Evolutionary conservation across 2,797 vertebrate species (phyloP).

Genomic region (Antrozous pallidus): DNA sequence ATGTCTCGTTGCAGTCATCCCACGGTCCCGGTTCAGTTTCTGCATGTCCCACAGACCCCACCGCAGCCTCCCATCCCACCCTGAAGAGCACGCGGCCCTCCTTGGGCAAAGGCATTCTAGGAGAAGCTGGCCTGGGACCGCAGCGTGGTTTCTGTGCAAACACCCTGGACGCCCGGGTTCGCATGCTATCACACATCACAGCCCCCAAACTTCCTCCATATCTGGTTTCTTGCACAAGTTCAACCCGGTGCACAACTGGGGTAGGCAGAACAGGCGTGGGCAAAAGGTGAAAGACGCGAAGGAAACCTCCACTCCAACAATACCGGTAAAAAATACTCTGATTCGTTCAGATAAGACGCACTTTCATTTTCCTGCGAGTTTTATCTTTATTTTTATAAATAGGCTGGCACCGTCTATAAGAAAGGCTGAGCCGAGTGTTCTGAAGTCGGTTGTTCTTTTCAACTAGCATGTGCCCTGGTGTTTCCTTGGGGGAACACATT

Average conservation of each 20-base stretch:
- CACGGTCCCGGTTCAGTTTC: constrained; percentile 61
- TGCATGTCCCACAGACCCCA: constrained; percentile 62
- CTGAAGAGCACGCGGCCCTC: constrained; percentile 30
- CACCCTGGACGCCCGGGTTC: constrained; percentile 43
- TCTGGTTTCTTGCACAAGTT: constrained; percentile 27
- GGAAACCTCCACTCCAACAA: constrained; percentile 36
- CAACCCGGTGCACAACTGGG: neutral
- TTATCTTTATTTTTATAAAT: constrained; percentile 74
- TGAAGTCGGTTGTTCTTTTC: constrained; percentile 70
- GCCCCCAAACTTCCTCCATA: constrained; percentile 32
- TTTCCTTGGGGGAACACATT: constrained; percentile 79
- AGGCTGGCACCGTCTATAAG: constrained; percentile 54
- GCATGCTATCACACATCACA: neutral
- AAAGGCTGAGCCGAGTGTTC: constrained; percentile 65
- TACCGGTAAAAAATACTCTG: constrained; percentile 38
- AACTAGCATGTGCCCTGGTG: constrained; percentile 62
- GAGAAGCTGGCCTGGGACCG: constrained; percentile 69
- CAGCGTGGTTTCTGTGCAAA: neutral
- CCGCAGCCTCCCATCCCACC: constrained; percentile 55
- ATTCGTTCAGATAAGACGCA: constrained; percentile 60
- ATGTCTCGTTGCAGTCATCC: constrained; percentile 46
- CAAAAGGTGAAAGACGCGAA: neutral
- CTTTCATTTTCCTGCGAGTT: constrained; percentile 71
- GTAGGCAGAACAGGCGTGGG: constrained; percentile 15
- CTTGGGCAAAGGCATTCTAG: constrained; percentile 14